Evolutionary conservation across 2,797 vertebrate genomes (phyloP).

Genomic region (Anisognathus igniventris): DNA sequence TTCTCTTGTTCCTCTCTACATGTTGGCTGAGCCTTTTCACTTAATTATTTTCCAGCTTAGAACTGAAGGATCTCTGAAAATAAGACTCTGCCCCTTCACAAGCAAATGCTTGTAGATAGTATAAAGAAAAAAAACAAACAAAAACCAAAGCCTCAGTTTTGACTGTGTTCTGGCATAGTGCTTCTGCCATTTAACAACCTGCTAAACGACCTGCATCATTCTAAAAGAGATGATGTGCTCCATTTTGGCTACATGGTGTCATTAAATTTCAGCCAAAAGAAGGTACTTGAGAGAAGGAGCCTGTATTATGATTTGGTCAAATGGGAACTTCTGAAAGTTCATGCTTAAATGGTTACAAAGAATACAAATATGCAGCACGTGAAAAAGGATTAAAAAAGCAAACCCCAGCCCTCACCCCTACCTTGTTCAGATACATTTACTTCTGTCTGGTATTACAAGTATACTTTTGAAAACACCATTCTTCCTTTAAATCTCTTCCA

Average conservation of each 20-base stretch:
- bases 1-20: not conserved
- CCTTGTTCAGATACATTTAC: slow-evolving; percentile 13
- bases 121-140: not conserved
- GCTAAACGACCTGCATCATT: not conserved
- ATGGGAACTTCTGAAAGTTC: not conserved
- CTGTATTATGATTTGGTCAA: not conserved
- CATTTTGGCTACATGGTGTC: not conserved
- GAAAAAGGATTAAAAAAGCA: slow-evolving; percentile 8
- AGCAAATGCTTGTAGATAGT: not conserved
- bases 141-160: not conserved
- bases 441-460: slow-evolving; percentile 32
- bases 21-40: not conserved
- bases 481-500: slow-evolving; percentile 62
- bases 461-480: slow-evolving; percentile 25
- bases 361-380: not conserved
- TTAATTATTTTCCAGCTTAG: not conserved
- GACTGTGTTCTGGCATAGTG: not conserved
- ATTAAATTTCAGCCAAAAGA: not conserved
- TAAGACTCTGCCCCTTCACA: not conserved
- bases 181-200: not conserved
- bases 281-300: not conserved
- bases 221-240: not conserved
- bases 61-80: not conserved
- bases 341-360: not conserved
- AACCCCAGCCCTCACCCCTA: not conserved